Percentiles rank a stretch among this genome's conserved stretches.
phyloP scores from a whole-genome alignment of 2,888 invertebrate genomes.

The Synanthedon tipuliformis region DNA sequence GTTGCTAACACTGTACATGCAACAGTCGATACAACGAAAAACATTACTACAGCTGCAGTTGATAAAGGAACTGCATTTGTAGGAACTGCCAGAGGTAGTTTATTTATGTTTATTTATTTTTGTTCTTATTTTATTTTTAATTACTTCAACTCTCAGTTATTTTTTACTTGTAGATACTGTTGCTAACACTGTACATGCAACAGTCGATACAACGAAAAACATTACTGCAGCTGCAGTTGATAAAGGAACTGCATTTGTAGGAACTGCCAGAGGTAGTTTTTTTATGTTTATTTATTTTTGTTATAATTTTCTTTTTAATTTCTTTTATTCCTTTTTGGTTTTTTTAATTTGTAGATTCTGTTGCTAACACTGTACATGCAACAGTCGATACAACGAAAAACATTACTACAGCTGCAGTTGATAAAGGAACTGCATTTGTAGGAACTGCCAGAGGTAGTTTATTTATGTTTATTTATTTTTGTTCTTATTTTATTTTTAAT shows the following conservation, averaged over 20 bases:
- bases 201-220: slow-evolving; percentile 34
- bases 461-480: neutral
- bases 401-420: slow-evolving; percentile 27
- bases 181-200: slow-evolving; percentile 20
- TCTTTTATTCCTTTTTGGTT: slow-evolving; percentile 1
- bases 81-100: slow-evolving; percentile 24
- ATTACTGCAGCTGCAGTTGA: slow-evolving; percentile 27
- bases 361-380: slow-evolving; percentile 20
- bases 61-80: slow-evolving; percentile 25
- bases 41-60: slow-evolving; percentile 25
- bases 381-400: slow-evolving; percentile 35
- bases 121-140: neutral
- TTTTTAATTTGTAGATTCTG: slow-evolving; percentile 22
- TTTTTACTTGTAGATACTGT: slow-evolving; percentile 21
- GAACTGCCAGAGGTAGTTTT: slow-evolving; percentile 22
- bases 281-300: neutral
- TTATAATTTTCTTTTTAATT: neutral
- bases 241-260: slow-evolving; percentile 22
- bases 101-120: neutral
- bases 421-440: slow-evolving; percentile 23
- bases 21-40: slow-evolving; percentile 34
- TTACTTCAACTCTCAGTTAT: neutral
- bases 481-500: neutral
- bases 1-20: slow-evolving; percentile 21
- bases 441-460: slow-evolving; percentile 26